Evolutionary conservation across 1,140 invertebrate genomes (phyloP), one percentile per base, ranked within the genome.

Genomic region (Saccostrea glomerata): DNA sequence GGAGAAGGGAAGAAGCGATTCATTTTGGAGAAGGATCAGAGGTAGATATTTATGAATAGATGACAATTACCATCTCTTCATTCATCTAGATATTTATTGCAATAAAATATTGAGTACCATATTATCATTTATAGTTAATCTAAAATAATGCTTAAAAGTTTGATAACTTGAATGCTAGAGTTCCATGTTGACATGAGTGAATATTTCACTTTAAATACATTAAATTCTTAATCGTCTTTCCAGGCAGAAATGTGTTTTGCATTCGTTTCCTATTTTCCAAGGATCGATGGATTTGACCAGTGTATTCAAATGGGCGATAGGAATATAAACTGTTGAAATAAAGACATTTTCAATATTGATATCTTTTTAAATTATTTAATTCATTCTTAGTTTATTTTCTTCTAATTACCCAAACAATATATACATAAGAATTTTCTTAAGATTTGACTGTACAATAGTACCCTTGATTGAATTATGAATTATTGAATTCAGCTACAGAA

Each of bases 161-260:
- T 47, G 1, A 47, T 7, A 47, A 47, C 47, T 47, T 9, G 2
- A 47, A 5, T 47, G 47, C 47, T 47, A 47, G 47, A 7, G 47
- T 0, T 47, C 47, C 6, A 0, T 47, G 5, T 47, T 1, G 30
- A 47, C 6, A 47, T 47, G 6, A 9, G 5, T 47, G 47, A 47
- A 0, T 47, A 9, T 47, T 47, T 47, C 47, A 47, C 5, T 6
- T 0, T 3, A 47, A 47, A 47, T 9, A 47, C 47, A 47, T 47
- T 47, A 47, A n/a, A 47, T 82, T 82, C 5, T 0, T 20, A 25
- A 30, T 82, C 3, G 36, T 83, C 20, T 12, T 55, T 84, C 40
- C 86, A 93, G 93, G 92, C 90, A 58, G 92, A 93, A 66, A 93
- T 93, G 93, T 93, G 93, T 85, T 93, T 92, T 82, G 93, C 92